Evolutionary conservation across 2,113 vertebrate genomes (phyloP).

Genomic region (Oryzias curvinotus): DNA sequence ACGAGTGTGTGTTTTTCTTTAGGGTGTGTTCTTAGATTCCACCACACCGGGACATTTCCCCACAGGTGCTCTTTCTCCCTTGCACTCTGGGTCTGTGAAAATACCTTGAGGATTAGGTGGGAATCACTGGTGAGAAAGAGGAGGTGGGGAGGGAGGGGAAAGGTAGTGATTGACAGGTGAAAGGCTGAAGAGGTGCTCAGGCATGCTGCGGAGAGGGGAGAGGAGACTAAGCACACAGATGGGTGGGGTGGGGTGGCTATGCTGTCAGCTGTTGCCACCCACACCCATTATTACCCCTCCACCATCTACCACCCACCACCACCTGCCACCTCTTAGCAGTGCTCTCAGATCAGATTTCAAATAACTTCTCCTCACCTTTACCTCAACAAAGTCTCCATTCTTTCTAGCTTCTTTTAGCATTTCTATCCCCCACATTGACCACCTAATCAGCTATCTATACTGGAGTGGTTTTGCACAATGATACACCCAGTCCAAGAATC

Average conservation of each 20-base stretch:
- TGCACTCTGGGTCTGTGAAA: conserved; percentile 60
- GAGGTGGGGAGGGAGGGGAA: conserved; percentile 13
- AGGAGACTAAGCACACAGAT: conserved; percentile 50
- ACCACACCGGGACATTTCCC: conserved; percentile 76
- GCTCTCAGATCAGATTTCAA: conserved; percentile 70
- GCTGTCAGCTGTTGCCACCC: conserved; percentile 75
- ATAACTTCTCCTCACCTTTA: conserved; percentile 66
- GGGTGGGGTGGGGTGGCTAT: conserved; percentile 34
- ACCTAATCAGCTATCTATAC: neutral
- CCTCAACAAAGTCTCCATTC: conserved; percentile 35
- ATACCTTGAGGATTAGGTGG: conserved; percentile 81
- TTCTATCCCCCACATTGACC: conserved; percentile 4
- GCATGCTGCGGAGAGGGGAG: conserved; percentile 63
- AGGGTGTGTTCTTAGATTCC: conserved; percentile 80
- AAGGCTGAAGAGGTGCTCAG: conserved; percentile 76
- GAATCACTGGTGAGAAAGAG: conserved; percentile 44
- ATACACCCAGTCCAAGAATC: conserved; percentile 31
- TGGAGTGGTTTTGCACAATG: conserved; percentile 1
- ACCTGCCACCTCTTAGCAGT: conserved; percentile 49
- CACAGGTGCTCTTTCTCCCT: conserved; percentile 65
- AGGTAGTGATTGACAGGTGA: conserved; percentile 78
- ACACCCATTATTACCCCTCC: conserved; percentile 66
- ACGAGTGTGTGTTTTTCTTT: conserved; percentile 72
- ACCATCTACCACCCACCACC: conserved; percentile 12
- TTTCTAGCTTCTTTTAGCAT: conserved; percentile 3